A percentile compares a stretch with the other conserved stretches of the same genome.
Evolutionary conservation across 2,113 vertebrate genomes (phyloP).

Genomic region (Coregonus clupeaformis): DNA sequence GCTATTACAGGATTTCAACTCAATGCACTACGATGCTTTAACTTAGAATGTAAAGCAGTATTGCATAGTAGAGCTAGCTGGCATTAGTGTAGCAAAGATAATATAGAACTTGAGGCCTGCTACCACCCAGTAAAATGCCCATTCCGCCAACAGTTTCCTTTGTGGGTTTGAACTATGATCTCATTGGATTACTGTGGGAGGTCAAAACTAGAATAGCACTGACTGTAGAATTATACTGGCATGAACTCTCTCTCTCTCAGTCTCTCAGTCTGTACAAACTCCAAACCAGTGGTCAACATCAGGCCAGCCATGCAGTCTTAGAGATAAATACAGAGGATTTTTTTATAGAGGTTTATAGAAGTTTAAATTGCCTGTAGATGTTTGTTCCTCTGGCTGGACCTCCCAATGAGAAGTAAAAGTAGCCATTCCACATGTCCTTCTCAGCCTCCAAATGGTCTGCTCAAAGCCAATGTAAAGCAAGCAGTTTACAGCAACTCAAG

Average conservation of each 20-base stretch:
- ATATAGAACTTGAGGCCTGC: no score
- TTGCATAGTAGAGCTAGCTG: not conserved
- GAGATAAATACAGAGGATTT: no score
- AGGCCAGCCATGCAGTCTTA: no score
- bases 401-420: not conserved
- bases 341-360: not conserved
- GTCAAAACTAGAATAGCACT: not conserved
- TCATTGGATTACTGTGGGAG: not conserved
- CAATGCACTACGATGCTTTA: not conserved
- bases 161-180: not conserved
- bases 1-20: not conserved
- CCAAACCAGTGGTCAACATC: no score
- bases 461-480: no score
- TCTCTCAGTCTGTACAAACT: not conserved
- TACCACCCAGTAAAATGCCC: not conserved
- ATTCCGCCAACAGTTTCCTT: not conserved
- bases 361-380: not conserved
- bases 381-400: not conserved
- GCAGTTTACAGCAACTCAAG: no score
- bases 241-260: not conserved
- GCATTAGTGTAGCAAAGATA: no score
- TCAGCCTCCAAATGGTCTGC: no score
- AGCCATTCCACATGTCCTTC: not conserved
- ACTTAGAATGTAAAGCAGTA: not conserved
- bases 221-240: no score